Evolutionary conservation across 1,140 invertebrate genomes (phyloP).

Genomic region (Colletes gigas): DNA sequence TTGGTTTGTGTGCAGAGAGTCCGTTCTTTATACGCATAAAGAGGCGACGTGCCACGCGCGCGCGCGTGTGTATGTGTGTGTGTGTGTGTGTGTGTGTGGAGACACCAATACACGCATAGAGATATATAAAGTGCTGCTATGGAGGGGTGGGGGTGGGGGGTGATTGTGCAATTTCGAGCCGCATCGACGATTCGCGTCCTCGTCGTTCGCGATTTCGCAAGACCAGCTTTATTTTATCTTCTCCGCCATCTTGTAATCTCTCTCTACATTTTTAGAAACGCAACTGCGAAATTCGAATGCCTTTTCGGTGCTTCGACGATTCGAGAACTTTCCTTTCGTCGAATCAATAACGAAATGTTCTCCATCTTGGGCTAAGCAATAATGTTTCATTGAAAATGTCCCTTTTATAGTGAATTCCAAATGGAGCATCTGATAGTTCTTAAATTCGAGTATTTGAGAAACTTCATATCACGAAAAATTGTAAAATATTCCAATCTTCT

Average conservation of each 20-base stretch:
- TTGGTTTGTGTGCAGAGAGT: not conserved
- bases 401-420: too few species aligned
- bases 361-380: too few species aligned
- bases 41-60: not conserved
- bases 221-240: not conserved
- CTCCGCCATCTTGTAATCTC: not conserved
- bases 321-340: too few species aligned
- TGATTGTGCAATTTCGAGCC: constrained; percentile 51
- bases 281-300: not conserved
- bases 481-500: not conserved
- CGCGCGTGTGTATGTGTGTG: too few species aligned
- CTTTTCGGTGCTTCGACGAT: too few species aligned
- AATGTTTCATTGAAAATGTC: too few species aligned
- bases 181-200: constrained; percentile 42
- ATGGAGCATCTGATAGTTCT: too few species aligned
- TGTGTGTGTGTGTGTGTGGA: constrained; percentile 2
- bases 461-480: not conserved
- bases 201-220: not conserved
- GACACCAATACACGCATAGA: constrained; percentile 20
- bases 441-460: not conserved
- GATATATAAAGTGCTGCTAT: constrained; percentile 19
- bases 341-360: too few species aligned
- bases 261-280: not conserved
- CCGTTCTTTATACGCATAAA: not conserved
- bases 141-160: constrained; percentile 6